Percentiles rank a stretch among this genome's conserved stretches.
Evolutionary conservation across 2,888 invertebrate genomes (phyloP).

Genomic region (Microchrysa polita): DNA sequence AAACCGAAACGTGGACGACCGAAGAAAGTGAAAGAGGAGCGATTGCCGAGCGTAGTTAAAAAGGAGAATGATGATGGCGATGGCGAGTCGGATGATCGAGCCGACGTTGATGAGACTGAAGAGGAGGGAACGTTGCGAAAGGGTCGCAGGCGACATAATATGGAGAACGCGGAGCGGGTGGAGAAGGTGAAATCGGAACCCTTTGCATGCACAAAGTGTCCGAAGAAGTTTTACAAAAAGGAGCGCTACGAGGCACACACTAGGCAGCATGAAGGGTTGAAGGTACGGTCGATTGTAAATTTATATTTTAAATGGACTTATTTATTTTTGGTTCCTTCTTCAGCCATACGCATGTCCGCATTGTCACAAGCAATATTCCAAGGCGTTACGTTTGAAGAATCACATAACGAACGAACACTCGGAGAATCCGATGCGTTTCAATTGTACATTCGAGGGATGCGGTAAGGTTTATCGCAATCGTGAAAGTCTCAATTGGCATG

Average conservation of each 20-base stretch:
- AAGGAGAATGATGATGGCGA: background rate
- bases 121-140: background rate
- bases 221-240: conserved; percentile 43
- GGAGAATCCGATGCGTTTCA: conserved; percentile 31
- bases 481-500: conserved; percentile 44
- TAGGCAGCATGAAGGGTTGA: conserved; percentile 48
- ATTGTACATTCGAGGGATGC: conserved; percentile 43
- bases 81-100: background rate
- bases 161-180: background rate
- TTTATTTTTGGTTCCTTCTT: conserved; percentile 15
- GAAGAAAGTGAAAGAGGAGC: conserved; percentile 6
- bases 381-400: conserved; percentile 27
- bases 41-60: background rate
- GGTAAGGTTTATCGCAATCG: conserved; percentile 46
- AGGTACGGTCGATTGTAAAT: conserved; percentile 34
- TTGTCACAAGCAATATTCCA: conserved; percentile 41
- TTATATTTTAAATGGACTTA: background rate
- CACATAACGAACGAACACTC: conserved; percentile 30
- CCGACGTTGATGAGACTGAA: background rate
- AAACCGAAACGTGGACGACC: background rate
- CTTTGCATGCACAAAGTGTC: conserved; percentile 42
- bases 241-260: conserved; percentile 46
- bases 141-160: background rate
- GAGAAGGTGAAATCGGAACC: conserved; percentile 20
- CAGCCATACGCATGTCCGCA: conserved; percentile 40